Base-by-base conservation (phyloP, 2,888 invertebrate species). In the Ptychoptera contaminata region DNA sequence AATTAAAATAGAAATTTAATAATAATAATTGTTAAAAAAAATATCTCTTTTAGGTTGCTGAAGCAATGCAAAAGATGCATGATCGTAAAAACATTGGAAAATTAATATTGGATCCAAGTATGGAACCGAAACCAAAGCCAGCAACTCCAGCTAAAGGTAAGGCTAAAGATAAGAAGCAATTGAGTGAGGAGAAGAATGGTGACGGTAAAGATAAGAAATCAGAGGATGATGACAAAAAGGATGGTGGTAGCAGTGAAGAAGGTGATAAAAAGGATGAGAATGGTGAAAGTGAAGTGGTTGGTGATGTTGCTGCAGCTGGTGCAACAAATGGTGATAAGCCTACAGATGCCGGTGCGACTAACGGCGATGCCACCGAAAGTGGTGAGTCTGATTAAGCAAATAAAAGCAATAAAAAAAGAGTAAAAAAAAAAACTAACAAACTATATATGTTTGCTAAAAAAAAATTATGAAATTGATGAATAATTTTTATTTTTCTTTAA, bases 61-160 rank as follows among this genome's bases (percentile, higher is more conserved):
- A 90, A 57, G 90, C 86, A 7, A 88, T 91, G 88, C 86, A 86
- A 65, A 87, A 85, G 66, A 82, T 91, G 79, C 88, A 88, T 66
- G 88, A 88, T 58, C 79, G 87, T 57, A 87, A 86, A 67, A 90
- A 91, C 67, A 77, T 90, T 56, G 91, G 91, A 45, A 90, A 90
- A 65, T 74, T 91, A 39, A 74, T 90, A 38, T 68, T 91, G 50
- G 86, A 88, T 60, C 86, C 87, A 16, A 77, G 78, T 37, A 61
- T 82, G 61, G 82, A 82, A 61, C 82, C 83, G 2, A 82, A 82
- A 56, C 82, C 82, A 29, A 82, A 82, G 61, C 82, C 82, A 34
- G 80, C 80, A 16, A 82, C 82, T 8, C 82, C 82, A 2, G 80
- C 81, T 46, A 82, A 82, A 62, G 77, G 76, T 51, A 82, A 82